Conservation (phyloP, 2,797 vertebrate genomes). For the Platalea minor region DNA sequence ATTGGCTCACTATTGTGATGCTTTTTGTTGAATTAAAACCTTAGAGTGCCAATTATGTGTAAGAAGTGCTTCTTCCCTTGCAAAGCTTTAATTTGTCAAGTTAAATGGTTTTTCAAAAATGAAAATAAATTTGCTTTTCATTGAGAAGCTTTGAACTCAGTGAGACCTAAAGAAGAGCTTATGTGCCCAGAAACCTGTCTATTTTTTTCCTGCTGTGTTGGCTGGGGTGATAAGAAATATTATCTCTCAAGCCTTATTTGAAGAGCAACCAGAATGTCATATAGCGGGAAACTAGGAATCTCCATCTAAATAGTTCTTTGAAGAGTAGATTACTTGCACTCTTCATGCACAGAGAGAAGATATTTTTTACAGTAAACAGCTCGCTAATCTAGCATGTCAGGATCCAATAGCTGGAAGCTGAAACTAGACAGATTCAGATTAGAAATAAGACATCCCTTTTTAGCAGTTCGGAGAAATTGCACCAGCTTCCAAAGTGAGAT, state of each 20-base stretch:
- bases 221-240: conserved; percentile 34
- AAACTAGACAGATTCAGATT: conserved; percentile 37
- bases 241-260: conserved; percentile 24
- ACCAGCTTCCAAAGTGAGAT: conserved; percentile 17
- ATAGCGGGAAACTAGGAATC: neutral
- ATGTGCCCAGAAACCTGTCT: neutral
- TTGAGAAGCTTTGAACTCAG: conserved; percentile 30
- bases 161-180: conserved; percentile 21
- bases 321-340: conserved; percentile 32
- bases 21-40: conserved; percentile 34
- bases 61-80: conserved; percentile 15
- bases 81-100: conserved; percentile 33
- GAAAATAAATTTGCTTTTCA: conserved; percentile 44
- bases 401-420: neutral
- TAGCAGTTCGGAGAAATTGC: conserved; percentile 29
- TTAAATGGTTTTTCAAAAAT: conserved; percentile 28
- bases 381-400: conserved; percentile 42
- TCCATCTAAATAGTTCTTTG: conserved; percentile 18
- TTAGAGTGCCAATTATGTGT: conserved; percentile 13
- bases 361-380: conserved; percentile 35
- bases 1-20: neutral
- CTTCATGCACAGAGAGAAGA: neutral
- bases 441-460: conserved; percentile 28
- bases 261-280: neutral
- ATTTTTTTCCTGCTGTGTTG: neutral